A percentile compares a stretch with the other conserved stretches of the same genome.
Evolutionary conservation across 2,113 vertebrate species (phyloP).

Genomic region (Pyxicephalus adspersus): DNA sequence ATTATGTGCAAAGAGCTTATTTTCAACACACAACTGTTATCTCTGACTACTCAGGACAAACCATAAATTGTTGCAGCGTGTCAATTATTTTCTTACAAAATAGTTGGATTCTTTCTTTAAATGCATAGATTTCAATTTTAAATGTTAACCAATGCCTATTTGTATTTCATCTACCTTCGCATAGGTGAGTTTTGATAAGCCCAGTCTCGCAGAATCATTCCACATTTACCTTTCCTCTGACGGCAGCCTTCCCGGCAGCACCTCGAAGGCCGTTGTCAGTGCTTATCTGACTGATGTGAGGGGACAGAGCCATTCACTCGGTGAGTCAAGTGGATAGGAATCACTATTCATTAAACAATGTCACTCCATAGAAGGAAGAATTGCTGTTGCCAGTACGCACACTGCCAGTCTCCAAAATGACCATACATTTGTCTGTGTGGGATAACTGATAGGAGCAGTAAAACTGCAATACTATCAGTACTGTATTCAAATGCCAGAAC

Average conservation of each 20-base stretch:
- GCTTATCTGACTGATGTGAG: conserved; percentile 76
- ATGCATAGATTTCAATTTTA: background rate
- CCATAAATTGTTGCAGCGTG: too few species aligned
- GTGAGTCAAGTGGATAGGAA: conserved; percentile 69
- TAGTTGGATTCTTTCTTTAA: background rate
- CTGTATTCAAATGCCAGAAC: too few species aligned
- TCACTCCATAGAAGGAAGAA: background rate
- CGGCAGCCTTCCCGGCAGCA: conserved; percentile 70
- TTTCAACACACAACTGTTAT: too few species aligned
- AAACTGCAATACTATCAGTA: too few species aligned
- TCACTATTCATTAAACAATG: background rate
- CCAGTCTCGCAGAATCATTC: conserved; percentile 80
- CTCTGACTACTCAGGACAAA: too few species aligned
- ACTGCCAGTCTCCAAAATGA: background rate
- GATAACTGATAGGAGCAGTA: too few species aligned
- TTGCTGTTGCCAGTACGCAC: background rate
- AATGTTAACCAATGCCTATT: background rate
- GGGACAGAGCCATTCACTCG: conserved; percentile 82
- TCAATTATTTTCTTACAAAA: too few species aligned
- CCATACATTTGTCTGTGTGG: too few species aligned
- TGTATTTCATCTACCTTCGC: background rate
- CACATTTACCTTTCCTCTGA: conserved; percentile 87
- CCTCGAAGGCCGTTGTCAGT: conserved; percentile 72
- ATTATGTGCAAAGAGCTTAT: too few species aligned
- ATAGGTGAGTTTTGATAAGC: conserved; percentile 85